Conservation (phyloP, 2,113 vertebrate genomes). For the Mirza zaza region DNA sequence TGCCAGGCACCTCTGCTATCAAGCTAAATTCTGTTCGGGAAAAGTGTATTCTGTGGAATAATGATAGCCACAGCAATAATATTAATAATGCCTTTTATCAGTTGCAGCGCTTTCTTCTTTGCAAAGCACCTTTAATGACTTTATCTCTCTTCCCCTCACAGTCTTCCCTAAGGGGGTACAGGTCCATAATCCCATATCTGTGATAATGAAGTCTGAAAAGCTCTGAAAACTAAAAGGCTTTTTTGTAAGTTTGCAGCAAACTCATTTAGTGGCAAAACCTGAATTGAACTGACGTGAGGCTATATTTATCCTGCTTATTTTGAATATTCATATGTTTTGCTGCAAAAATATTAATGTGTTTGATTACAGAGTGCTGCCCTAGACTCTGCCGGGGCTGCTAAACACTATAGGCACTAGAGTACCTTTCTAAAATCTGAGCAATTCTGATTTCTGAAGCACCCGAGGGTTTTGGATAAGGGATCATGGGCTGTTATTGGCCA, state of each 20-base stretch:
- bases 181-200: background rate
- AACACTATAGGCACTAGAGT: background rate
- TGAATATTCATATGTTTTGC: slow-evolving; percentile 78
- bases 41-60: background rate
- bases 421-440: background rate
- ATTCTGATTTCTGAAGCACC: background rate
- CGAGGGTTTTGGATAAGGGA: background rate
- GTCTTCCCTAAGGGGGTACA: background rate
- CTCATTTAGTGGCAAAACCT: slow-evolving; percentile 55
- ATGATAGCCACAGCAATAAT: background rate
- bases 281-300: slow-evolving; percentile 36
- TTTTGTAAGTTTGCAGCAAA: slow-evolving; percentile 38
- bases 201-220: background rate
- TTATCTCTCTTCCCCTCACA: background rate
- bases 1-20: background rate
- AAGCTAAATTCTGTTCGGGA: background rate
- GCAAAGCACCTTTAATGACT: background rate
- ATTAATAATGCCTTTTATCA: background rate
- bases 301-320: slow-evolving; percentile 70
- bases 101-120: background rate
- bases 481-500: background rate
- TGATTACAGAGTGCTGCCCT: slow-evolving; percentile 68
- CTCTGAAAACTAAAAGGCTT: slow-evolving; percentile 26
- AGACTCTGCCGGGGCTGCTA: background rate
- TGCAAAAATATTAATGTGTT: slow-evolving; percentile 75